Evolutionary conservation across 2,797 vertebrate genomes (phyloP).

Genomic region (Knipowitschia caucasica): DNA sequence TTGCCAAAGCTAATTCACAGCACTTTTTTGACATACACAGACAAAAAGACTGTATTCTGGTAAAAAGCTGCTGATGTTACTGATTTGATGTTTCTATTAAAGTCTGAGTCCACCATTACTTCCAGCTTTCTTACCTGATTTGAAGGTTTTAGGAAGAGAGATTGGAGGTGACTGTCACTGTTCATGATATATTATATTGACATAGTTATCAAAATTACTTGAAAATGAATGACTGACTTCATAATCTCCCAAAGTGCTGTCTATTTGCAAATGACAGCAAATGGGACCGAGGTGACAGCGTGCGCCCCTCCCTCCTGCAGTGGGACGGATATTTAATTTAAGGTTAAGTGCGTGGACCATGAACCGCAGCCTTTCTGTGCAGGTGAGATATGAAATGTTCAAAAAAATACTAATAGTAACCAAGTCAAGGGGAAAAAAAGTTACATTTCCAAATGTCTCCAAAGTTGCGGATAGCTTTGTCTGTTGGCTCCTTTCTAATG

Average conservation of each 20-base stretch:
- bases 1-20: too few relatives aligned
- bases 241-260: not conserved
- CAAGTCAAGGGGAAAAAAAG: not conserved
- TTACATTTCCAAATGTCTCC: slow-evolving; percentile 1
- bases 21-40: too few relatives aligned
- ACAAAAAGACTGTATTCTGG: too few relatives aligned
- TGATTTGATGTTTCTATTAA: too few relatives aligned
- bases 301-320: not conserved
- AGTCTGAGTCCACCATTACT: too few relatives aligned
- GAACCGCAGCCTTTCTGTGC: slow-evolving; percentile 10
- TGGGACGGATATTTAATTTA: slow-evolving; percentile 4
- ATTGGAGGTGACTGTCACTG: too few relatives aligned
- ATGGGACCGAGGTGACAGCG: not conserved
- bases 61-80: too few relatives aligned
- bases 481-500: slow-evolving; percentile 52
- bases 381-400: slow-evolving; percentile 12
- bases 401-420: slow-evolving; percentile 1
- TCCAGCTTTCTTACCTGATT: too few relatives aligned
- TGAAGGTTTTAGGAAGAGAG: too few relatives aligned
- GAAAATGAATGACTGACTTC: too few relatives aligned
- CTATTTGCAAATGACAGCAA: slow-evolving; percentile 2
- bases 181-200: too few relatives aligned
- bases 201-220: too few relatives aligned
- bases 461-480: slow-evolving; percentile 16
- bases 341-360: slow-evolving; percentile 12